Evolutionary conservation across 2,797 vertebrate species (phyloP), one percentile per base, ranked within the genome.

Genomic region (Momotus momota): DNA sequence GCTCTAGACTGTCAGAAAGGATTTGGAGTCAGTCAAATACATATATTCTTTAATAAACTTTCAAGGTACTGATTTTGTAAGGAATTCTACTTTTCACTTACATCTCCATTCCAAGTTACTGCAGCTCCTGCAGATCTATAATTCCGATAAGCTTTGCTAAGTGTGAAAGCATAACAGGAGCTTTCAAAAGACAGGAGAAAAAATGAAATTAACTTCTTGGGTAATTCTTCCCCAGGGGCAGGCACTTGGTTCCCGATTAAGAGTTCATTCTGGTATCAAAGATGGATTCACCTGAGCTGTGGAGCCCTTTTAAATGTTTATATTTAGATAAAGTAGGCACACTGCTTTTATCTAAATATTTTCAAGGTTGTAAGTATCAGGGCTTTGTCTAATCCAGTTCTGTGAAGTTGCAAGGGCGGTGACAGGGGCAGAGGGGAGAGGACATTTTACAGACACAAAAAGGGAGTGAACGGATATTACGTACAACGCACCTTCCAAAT

Each of bases 341-440:
- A 33, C 26, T 62, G 65, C 14, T 91, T 85, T 78, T 67, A 81
- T 33, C 64, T 60, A 79, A 88, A 33, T 40, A 51, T 83, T 87
- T 65, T 51, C 51, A 81, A 88, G 55, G n/a, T n/a, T 55, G 9
- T 66, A 83, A 81, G 12, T 62, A 81, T 66, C 62, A 91, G 41
- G 25, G 43, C 81, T 95, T 93, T 58, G 54, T 21, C n/a, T 45
- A 66, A 93, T 66, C 82, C 89, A 94, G 66, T 84, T 81, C 89
- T 48, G 33, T 62, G 70, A 93, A 86, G 80, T 90, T 90, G 55
- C 46, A 90, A 72, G 60, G 40, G 69, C 0, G 0, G 54, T 54
- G 60, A 66, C 26, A 46, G 0, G 6, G 52, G 26, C 54, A 87
- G 61, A 89, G 57, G 60, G 46, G 54, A 73, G 10, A 70, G 17